Conservation (phyloP, 2,113 vertebrate species). For the Tonatia bakeri region DNA sequence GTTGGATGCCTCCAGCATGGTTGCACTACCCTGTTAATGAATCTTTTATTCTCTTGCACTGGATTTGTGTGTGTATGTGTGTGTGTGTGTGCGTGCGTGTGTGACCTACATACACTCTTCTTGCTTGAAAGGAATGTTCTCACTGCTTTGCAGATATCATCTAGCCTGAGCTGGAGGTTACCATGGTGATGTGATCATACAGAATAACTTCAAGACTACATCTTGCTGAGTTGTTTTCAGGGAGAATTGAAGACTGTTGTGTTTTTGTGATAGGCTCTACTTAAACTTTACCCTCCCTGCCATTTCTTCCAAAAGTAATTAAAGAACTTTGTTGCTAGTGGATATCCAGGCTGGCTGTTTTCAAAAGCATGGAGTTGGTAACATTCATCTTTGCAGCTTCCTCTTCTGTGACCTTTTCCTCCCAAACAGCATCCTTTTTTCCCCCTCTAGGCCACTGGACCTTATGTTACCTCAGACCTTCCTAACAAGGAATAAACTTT, state of each 20-base stretch:
- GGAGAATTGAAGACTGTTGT: constrained; percentile 25
- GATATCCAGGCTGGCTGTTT: neutral
- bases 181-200: constrained; percentile 67
- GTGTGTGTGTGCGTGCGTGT: constrained; percentile 11
- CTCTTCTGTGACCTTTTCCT: constrained; percentile 38
- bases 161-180: constrained; percentile 58
- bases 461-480: neutral
- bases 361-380: constrained; percentile 3
- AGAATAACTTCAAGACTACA: constrained; percentile 40
- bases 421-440: constrained; percentile 21
- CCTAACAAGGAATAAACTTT: neutral
- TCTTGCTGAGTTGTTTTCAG: constrained; percentile 47
- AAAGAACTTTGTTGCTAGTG: neutral
- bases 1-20: neutral
- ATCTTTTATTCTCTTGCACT: constrained; percentile 3
- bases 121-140: constrained; percentile 54
- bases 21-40: neutral
- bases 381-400: constrained; percentile 30
- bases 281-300: constrained; percentile 1
- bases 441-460: neutral
- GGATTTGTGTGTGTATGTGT: neutral
- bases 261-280: neutral
- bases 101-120: constrained; percentile 41
- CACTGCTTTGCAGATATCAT: constrained; percentile 29
- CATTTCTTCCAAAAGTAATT: constrained; percentile 38